Evolutionary conservation across 2,888 invertebrate genomes (phyloP).

Genomic region (Drosophila affinis): DNA sequence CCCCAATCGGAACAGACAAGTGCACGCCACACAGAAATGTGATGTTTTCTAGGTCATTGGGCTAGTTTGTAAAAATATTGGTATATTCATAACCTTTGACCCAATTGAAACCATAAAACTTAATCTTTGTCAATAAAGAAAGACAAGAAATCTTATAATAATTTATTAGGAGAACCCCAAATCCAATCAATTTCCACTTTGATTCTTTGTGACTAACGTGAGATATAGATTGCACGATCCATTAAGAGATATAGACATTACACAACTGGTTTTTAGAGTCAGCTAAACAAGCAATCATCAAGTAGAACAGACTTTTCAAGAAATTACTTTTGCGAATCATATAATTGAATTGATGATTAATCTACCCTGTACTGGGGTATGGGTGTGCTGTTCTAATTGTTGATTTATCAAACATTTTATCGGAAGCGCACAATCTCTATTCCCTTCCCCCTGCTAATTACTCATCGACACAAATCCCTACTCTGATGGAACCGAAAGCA

Average conservation of each 20-base stretch:
- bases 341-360: background rate
- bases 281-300: slow-evolving; percentile 10
- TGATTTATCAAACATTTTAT: background rate
- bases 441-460: no score
- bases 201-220: slow-evolving; percentile 1
- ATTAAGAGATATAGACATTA: slow-evolving; percentile 1
- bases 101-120: background rate
- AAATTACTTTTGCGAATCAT: background rate
- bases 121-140: background rate
- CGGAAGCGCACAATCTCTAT: background rate
- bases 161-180: slow-evolving; percentile 13
- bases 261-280: slow-evolving; percentile 19
- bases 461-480: slow-evolving; percentile 5
- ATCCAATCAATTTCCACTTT: background rate
- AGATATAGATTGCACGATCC: no score
- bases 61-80: slow-evolving; percentile 6
- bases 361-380: background rate
- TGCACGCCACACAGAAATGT: background rate
- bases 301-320: slow-evolving; percentile 1
- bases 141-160: background rate
- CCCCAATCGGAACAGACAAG: background rate
- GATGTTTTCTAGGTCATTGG: background rate
- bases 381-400: background rate
- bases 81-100: background rate
- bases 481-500: background rate